Percentiles rank a stretch among this genome's conserved stretches.
phyloP scores from a whole-genome alignment of 2,888 invertebrate species.

The Microplitis manilae region DNA sequence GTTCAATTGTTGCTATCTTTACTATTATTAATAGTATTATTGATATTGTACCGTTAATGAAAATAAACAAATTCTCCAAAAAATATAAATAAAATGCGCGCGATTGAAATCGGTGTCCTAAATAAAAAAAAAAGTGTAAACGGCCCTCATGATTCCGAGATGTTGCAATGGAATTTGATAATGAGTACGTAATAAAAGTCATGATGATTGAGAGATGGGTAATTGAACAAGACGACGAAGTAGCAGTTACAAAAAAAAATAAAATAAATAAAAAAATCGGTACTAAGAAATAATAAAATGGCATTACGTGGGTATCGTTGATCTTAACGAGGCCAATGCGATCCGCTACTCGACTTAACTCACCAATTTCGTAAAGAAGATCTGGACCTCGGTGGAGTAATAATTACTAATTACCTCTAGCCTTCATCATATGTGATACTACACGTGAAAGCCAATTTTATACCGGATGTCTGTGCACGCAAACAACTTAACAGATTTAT shows the following conservation, averaged over 20 bases:
- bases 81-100: not conserved
- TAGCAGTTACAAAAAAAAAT: not conserved
- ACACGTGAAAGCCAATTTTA: slow-evolving; percentile 35
- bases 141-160: not conserved
- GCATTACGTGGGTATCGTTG: not conserved
- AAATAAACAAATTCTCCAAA: not conserved
- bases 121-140: no score
- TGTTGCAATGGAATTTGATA: slow-evolving; percentile 2
- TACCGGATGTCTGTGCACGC: slow-evolving; percentile 26
- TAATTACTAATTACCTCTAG: slow-evolving; percentile 40
- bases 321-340: not conserved
- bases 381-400: slow-evolving; percentile 42
- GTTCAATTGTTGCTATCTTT: not conserved
- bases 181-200: not conserved
- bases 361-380: slow-evolving; percentile 36
- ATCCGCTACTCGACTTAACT: not conserved
- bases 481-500: not conserved
- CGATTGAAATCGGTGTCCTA: not conserved
- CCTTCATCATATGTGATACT: slow-evolving; percentile 28
- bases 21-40: not conserved
- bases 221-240: not conserved
- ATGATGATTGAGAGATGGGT: slow-evolving; percentile 1
- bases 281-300: not conserved
- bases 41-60: not conserved
- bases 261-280: not conserved